phyloP scores from a whole-genome alignment of 2,888 invertebrate species.

The Embidobia sp. region DNA sequence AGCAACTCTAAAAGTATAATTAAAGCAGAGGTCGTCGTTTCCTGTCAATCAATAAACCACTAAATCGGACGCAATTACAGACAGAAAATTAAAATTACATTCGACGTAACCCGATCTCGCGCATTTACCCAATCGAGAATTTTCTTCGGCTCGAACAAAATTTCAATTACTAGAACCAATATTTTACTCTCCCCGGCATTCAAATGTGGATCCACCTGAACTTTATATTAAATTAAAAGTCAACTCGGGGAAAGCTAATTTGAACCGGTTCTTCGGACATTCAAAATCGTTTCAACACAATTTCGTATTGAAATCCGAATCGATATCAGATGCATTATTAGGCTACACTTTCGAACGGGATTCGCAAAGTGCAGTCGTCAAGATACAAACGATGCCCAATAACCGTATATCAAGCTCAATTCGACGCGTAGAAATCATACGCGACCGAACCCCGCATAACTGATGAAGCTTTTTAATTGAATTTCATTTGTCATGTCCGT shows the following conservation, averaged over 20 bases:
- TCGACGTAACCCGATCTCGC: too few relatives aligned
- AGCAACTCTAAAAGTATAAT: too few relatives aligned
- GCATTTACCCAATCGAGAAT: neutral
- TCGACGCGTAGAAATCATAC: conserved; percentile 1
- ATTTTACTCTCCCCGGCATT: neutral
- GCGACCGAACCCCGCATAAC: neutral
- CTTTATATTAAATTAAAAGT: neutral
- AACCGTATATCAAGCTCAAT: conserved; percentile 26
- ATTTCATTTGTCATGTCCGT: neutral
- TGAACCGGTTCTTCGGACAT: conserved; percentile 45
- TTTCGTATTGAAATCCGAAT: conserved; percentile 16
- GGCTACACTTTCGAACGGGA: conserved; percentile 38
- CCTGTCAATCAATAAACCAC: neutral
- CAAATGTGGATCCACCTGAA: conserved; percentile 14
- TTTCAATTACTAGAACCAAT: conserved; percentile 4
- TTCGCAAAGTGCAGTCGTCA: conserved; percentile 23
- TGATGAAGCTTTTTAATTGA: neutral
- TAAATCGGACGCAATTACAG: neutral
- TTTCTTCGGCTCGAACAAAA: neutral
- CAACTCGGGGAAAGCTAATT: conserved; percentile 33
- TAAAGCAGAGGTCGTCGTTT: too few relatives aligned
- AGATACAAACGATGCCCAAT: conserved; percentile 20
- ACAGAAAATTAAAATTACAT: neutral
- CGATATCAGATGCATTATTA: conserved; percentile 43
- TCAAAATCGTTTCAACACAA: conserved; percentile 33